Evolutionary conservation across 2,113 vertebrate species (phyloP), one percentile per base, ranked within the genome.

Genomic region (Leptobrachium ailaonicum): DNA sequence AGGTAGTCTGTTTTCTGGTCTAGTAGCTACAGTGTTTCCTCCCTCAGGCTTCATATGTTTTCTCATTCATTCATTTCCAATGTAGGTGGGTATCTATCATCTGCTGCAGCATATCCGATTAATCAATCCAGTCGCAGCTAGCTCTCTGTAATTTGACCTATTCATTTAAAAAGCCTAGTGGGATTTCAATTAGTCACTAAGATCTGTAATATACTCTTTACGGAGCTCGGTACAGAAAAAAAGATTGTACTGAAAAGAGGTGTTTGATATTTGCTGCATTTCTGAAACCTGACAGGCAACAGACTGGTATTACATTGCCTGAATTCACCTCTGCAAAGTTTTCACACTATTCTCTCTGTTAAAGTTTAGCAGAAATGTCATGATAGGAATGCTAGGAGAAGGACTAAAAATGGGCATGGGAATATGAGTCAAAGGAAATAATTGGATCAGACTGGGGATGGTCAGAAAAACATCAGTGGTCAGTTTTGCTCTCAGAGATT

Each of bases 141-240:
- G 71, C 66, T 68, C 72, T 69, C 72, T 81, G 54, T 75, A 81
- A 81, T 81, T 81, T 81, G 79, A 81, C 79, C 79, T 81, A 81
- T 81, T 75, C 79, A 81, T 81, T 81, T 81, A 81, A 75, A 75
- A 64, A 81, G 54, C 79, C 71, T 81, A 68, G 79, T 81, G 79
- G 79, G 79, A 81, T 75, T 75, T 74, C 79, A 81, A 81, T 81
- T 81, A 81, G 79, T 81, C 73, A 69, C 53, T 63, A 32, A 81
- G 72, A 74, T 68, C 64, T 69, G 79, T 81, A 74, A 81, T 75
- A 54, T 81, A 75, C 64, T 69, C 72, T 81, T 20, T 69, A 56
- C 53, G 12, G 54, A 20, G 44, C 20, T n/a, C 20, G 14, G 53
- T 60, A 74, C n/a, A 68, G 41, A 68, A 81, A 74, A 73, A 54